Base-by-base conservation (phyloP, 1,140 invertebrate genomes). In the Panagrolaimus sp. region DNA sequence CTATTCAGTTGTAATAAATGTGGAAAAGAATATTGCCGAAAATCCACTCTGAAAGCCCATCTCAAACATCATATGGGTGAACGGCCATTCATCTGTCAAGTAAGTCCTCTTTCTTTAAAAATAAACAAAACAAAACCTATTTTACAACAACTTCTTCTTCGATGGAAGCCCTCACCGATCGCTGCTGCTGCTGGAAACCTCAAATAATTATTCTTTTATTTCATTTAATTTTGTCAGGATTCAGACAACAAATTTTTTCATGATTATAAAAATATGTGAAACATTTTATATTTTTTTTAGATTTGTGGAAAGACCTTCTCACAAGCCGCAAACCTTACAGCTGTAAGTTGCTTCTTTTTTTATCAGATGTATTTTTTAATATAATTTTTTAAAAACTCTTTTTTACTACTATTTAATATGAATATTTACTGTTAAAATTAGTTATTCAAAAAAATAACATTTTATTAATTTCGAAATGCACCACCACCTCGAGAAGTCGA, bases 321-420 rank as follows among this genome's bases (percentile, higher is more conserved):
- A 7, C 87, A 89, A 78, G 88, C 89, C 4, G 89, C 89, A 4
- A 89, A 89, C 77, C 79, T 89, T 46, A 89, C 88, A 15, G 88
- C 88, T 4, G 32, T 38, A 38, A 38, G 32, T 38, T 38, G 32
- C 7, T 38, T 38, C 32, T 7, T 7, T 38, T 38, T 38, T 38
- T 38, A 4, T 2, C 32, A 4, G 2, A 38, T 38, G 7, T 38
- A 38, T 38, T 38, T 38, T 38, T 38, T 38, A 38, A 38, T 38
- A 7, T n/a, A n/a, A n/a, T n/a, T 38, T 38, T 38, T 38, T 38
- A 38, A 4, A 4, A 4, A 38, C 7, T 38, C 7, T 7, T 2
- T 38, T 38, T 38, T 7, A 38, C 7, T 38, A 38, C 7, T n/a
- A n/a, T n/a, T n/a, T n/a, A n/a, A n/a, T n/a, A n/a, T n/a, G n/a